Base-by-base conservation (phyloP, 2,888 invertebrate species). In the Plagodis dolabraria region DNA sequence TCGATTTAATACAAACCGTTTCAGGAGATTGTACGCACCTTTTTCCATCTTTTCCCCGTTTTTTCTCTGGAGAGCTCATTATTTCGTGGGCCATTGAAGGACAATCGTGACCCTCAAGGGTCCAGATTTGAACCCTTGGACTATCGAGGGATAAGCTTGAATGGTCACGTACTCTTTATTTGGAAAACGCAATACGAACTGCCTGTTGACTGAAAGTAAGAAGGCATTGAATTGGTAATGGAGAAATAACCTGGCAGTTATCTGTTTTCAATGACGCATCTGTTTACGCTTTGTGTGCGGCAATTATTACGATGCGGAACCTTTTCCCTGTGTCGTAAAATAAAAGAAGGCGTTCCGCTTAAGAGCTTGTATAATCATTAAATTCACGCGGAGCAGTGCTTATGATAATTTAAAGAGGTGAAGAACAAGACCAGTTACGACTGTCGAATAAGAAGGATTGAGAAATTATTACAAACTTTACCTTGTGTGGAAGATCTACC, bases 121-220 rank as follows among this genome's bases (percentile, higher is more conserved):
- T 60, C 68, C 67, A 53, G 70, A 75, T 68, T 72, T 64, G 62
- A 71, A 52, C 66, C 72, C 67, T 69, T 68, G 67, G 64, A 70
- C 74, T 69, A 66, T 75, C 69, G 54, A 63, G 57, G 69, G 67
- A 71, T 63, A 66, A 67, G 65, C 69, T 65, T 74, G 76, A 79
- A 76, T 76, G 64, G 70, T 65, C 69, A 69, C 73, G 71, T 71
- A 64, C 69, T 57, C 56, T 77, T 75, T 80, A 77, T 75, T 73
- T 73, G 75, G 64, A 71, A 74, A 75, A 72, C 75, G 78, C 75
- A 69, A 65, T 72, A 72, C 53, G 60, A 65, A 66, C 58, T 58
- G 57, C 60, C 64, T 66, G 68, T 65, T 62, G 64, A 62, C 57
- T 53, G 64, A 45, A 53, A 63, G 55, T 63, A 51, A 63, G 57